phyloP scores from a whole-genome alignment of 2,113 vertebrate species.

The Myiopsitta monachus region DNA sequence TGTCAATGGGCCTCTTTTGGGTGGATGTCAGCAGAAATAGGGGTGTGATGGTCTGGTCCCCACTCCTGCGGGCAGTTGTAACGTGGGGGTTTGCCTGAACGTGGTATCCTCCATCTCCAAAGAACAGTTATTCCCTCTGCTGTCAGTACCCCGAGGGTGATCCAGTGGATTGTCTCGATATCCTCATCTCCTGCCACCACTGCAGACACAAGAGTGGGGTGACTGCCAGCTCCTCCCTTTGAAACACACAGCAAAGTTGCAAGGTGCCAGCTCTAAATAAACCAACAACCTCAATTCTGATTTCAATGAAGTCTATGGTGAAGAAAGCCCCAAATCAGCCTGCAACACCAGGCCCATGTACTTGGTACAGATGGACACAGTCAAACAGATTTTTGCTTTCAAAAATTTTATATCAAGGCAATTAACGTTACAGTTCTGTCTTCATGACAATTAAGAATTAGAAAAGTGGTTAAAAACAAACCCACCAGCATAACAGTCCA shows the following conservation, averaged over 20 bases:
- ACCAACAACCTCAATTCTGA: not conserved
- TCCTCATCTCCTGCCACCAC: not conserved
- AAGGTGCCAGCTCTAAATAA: not conserved
- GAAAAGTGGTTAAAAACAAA: slow-evolving; percentile 63
- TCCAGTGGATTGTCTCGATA: not conserved
- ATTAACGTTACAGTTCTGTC: slow-evolving; percentile 35
- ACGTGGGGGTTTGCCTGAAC: rapidly evolving
- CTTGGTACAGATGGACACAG: not conserved
- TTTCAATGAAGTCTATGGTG: not conserved
- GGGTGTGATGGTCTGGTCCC: rapidly evolving
- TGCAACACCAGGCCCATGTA: not conserved
- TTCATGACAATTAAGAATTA: slow-evolving; percentile 18
- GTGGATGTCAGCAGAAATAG: not conserved
- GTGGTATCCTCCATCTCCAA: not conserved
- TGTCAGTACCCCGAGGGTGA: not conserved
- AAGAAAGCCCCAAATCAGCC: not conserved
- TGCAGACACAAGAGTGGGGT: not conserved
- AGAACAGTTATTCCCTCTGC: not conserved
- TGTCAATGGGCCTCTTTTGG: not conserved
- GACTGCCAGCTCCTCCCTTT: not conserved
- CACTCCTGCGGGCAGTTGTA: rapidly evolving
- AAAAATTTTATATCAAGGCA: slow-evolving; percentile 44
- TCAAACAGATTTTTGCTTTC: not conserved
- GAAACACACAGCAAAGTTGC: not conserved
- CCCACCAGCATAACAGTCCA: not conserved